These are phyloP conservation scores for Pseudonaja textilis DNA, from an alignment of 2,113 vertebrate species.

Conservation along the genomic window DNA sequence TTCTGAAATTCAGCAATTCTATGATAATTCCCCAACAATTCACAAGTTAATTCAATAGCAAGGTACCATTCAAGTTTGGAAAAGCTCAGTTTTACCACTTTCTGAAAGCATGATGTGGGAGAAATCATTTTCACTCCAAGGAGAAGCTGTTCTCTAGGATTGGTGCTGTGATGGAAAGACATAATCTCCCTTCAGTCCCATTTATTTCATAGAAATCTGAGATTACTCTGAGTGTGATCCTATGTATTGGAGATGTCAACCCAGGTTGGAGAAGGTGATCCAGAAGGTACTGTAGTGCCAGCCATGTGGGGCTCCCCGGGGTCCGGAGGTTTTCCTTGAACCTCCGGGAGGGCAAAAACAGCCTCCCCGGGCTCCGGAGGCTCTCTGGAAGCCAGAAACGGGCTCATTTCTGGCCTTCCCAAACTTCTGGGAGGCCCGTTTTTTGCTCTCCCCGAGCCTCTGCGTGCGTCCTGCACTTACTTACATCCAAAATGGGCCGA, in stretches of 20 bases:
- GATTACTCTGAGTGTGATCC: background rate
- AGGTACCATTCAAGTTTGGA: background rate
- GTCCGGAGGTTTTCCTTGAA: too few species aligned
- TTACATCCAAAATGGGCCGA: too few species aligned
- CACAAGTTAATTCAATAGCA: too few species aligned
- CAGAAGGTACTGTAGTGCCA: background rate
- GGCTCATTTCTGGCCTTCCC: too few species aligned
- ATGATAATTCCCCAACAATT: background rate
- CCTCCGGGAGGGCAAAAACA: too few species aligned
- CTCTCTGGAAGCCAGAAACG: too few species aligned
- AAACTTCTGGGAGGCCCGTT: too few species aligned
- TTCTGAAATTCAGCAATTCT: background rate
- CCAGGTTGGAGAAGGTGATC: background rate
- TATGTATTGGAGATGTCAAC: background rate
- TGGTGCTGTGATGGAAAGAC: background rate
- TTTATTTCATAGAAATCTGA: background rate
- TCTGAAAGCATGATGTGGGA: background rate
- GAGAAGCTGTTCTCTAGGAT: background rate
- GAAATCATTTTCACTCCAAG: background rate
- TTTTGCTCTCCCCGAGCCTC: too few species aligned
- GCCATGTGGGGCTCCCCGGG: background rate
- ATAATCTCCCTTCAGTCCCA: background rate
- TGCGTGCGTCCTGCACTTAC: too few species aligned
- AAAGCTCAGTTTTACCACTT: background rate
- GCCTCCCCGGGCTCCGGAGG: too few species aligned